Percentiles rank a stretch among this genome's conserved stretches.
These are phyloP conservation scores for Pharmacophagus antenor DNA, from an alignment of 2,888 invertebrate genomes.

Conservation along the genomic window DNA sequence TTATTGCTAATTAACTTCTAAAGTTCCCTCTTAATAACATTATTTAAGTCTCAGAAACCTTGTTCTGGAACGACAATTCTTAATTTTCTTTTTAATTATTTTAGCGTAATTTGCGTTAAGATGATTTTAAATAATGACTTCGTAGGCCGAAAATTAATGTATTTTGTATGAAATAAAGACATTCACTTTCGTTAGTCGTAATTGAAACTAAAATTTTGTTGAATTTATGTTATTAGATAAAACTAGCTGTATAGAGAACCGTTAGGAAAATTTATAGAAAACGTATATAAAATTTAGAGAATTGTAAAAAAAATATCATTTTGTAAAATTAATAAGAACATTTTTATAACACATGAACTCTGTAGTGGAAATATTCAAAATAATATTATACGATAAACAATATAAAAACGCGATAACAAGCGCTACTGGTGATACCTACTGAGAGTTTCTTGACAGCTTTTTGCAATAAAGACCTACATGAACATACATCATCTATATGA, in stretches of 20 bases:
- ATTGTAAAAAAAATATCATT: too few relatives aligned
- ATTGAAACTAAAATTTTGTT: constrained; percentile 44
- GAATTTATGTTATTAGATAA: constrained; percentile 45
- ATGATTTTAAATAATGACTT: constrained; percentile 1
- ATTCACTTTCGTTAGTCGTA: constrained; percentile 35
- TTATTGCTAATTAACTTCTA: not conserved
- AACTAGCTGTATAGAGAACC: constrained; percentile 41
- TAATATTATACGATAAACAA: too few relatives aligned
- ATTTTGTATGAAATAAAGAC: constrained; percentile 25
- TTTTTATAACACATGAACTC: too few relatives aligned
- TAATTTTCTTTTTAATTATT: constrained; percentile 1
- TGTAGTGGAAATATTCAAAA: too few relatives aligned
- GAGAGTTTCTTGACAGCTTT: too few relatives aligned
- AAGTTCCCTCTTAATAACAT: constrained; percentile 10
- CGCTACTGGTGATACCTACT: too few relatives aligned
- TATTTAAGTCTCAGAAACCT: not conserved
- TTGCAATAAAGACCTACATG: too few relatives aligned
- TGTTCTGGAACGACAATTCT: not conserved
- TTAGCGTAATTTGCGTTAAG: constrained; percentile 12
- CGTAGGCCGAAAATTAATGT: not conserved
- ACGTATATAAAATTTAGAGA: too few relatives aligned
- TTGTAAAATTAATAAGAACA: too few relatives aligned
- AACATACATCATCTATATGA: too few relatives aligned
- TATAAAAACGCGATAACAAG: too few relatives aligned
- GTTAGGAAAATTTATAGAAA: not conserved